Conservation (phyloP, 2,888 invertebrate species). For the Drosophila sordidula region DNA sequence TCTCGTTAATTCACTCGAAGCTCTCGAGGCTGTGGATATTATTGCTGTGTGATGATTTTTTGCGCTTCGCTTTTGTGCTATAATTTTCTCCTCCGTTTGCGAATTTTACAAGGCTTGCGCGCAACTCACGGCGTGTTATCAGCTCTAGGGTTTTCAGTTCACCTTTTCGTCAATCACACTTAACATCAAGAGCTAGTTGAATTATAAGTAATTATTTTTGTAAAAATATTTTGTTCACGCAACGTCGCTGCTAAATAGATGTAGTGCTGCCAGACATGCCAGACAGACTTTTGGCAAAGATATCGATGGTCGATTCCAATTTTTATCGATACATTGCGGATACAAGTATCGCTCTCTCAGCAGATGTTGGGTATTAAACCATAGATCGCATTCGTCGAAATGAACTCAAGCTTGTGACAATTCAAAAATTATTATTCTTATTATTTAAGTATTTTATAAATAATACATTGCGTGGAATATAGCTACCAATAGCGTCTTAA, state of each 20-base stretch:
- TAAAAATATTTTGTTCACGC: slow-evolving; percentile 79
- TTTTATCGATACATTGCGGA: slow-evolving; percentile 13
- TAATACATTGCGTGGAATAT: no score
- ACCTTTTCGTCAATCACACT: slow-evolving; percentile 62
- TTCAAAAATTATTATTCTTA: no score
- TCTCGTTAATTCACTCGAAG: slow-evolving; percentile 68
- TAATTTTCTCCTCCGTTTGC: slow-evolving; percentile 49
- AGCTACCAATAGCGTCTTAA: no score
- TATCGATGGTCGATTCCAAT: slow-evolving; percentile 8
- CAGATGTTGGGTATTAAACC: neutral
- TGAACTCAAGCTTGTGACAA: no score
- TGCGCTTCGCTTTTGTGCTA: slow-evolving; percentile 71
- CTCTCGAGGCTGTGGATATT: slow-evolving; percentile 56
- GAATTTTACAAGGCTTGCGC: slow-evolving; percentile 34
- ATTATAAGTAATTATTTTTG: slow-evolving; percentile 68
- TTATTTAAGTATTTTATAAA: no score
- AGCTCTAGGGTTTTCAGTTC: slow-evolving; percentile 39
- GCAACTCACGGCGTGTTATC: slow-evolving; percentile 29
- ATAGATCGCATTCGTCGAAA: neutral
- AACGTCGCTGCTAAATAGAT: slow-evolving; percentile 69
- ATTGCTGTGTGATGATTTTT: slow-evolving; percentile 51
- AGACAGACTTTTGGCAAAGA: neutral
- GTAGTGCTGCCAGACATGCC: slow-evolving; percentile 51
- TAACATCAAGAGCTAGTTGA: slow-evolving; percentile 58
- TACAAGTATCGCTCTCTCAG: neutral